These are phyloP conservation scores for Watsonalla binaria DNA, from an alignment of 2,888 invertebrate species.

Conservation along the genomic window DNA sequence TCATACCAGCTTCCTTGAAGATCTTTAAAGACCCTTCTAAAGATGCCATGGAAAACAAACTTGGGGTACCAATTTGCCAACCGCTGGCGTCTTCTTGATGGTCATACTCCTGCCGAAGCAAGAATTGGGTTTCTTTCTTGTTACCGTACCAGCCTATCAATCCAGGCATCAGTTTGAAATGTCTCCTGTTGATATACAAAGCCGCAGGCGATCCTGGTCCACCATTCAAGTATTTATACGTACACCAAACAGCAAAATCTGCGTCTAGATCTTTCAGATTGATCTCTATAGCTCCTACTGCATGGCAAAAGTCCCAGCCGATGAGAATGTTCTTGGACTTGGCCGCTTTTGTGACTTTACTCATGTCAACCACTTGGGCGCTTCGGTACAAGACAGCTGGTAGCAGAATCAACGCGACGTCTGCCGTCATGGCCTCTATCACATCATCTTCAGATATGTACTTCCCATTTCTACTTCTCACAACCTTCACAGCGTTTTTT, in stretches of 20 bases:
- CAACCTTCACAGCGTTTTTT: constrained; percentile 55
- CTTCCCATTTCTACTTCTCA: constrained; percentile 37
- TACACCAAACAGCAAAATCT: constrained; percentile 68
- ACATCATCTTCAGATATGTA: constrained; percentile 52
- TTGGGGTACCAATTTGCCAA: constrained; percentile 59
- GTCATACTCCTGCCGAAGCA: constrained; percentile 53
- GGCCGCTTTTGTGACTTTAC: constrained; percentile 47
- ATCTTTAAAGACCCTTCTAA: constrained; percentile 57
- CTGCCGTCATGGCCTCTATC: constrained; percentile 57
- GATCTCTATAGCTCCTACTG: constrained; percentile 51
- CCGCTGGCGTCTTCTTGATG: constrained; percentile 56
- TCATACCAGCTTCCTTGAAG: constrained; percentile 49
- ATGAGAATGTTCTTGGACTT: constrained; percentile 46
- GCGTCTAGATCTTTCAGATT: constrained; percentile 51
- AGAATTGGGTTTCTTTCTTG: constrained; percentile 50
- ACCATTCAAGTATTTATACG: constrained; percentile 65
- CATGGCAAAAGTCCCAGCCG: constrained; percentile 66
- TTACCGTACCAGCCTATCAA: constrained; percentile 62
- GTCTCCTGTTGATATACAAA: constrained; percentile 56
- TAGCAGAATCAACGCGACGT: constrained; percentile 49
- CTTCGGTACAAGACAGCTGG: constrained; percentile 57
- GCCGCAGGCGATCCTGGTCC: constrained; percentile 57
- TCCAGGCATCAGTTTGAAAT: constrained; percentile 51
- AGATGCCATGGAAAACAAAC: constrained; percentile 52
- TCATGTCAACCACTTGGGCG: constrained; percentile 60